Evolutionary conservation across 2,888 invertebrate species (phyloP).

Genomic region (Diachrysia chrysitis): DNA sequence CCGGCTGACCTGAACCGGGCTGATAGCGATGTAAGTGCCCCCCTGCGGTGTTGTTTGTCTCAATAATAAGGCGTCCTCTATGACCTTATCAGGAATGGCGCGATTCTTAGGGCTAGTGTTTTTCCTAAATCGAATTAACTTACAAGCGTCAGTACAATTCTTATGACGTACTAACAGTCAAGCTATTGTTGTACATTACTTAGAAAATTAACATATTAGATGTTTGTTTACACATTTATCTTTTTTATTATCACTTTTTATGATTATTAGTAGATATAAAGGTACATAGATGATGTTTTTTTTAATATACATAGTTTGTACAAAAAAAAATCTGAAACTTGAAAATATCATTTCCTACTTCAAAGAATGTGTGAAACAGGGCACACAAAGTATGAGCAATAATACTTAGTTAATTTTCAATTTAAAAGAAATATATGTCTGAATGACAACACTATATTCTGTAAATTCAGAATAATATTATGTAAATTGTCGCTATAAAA

Average conservation of each 20-base stretch:
- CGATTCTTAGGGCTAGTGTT: slow-evolving; percentile 49
- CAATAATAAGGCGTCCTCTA: slow-evolving; percentile 73
- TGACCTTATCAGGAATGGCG: slow-evolving; percentile 67
- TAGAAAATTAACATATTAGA: not conserved
- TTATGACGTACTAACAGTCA: not conserved
- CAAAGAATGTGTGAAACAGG: too few relatives aligned
- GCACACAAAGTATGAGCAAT: too few relatives aligned
- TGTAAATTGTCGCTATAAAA: too few relatives aligned
- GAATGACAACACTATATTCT: too few relatives aligned
- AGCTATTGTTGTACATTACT: not conserved
- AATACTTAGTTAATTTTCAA: too few relatives aligned
- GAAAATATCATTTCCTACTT: too few relatives aligned
- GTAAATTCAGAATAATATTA: too few relatives aligned
- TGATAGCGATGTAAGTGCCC: slow-evolving; percentile 86
- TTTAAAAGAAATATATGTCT: too few relatives aligned
- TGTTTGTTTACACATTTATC: not conserved
- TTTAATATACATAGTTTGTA: not conserved
- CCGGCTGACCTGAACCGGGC: slow-evolving; percentile 67
- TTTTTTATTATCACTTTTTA: not conserved
- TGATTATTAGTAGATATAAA: not conserved
- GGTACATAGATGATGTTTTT: too few relatives aligned
- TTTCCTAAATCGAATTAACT: slow-evolving; percentile 58
- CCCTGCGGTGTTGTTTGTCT: slow-evolving; percentile 86
- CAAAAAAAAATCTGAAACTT: too few relatives aligned
- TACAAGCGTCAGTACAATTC: not conserved